Percentiles rank a stretch among this genome's conserved stretches.
These are phyloP conservation scores for Pelochelys cantorii DNA, from an alignment of 2,797 vertebrate genomes.

Conservation along the genomic window DNA sequence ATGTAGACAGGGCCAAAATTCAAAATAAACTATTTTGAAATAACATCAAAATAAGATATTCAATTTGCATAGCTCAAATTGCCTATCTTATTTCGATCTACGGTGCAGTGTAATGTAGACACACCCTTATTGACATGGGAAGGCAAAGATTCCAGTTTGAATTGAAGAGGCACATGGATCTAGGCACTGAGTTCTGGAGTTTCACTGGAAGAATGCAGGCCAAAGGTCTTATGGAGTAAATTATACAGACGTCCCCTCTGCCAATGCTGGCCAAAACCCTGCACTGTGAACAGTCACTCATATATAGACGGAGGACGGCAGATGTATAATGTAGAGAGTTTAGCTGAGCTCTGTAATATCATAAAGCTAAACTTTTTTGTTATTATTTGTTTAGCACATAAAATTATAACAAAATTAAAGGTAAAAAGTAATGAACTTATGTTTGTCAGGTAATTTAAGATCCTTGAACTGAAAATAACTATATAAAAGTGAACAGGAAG, in stretches of 20 bases:
- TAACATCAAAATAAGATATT: too few species aligned
- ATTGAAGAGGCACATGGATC: not conserved
- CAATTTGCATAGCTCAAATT: too few species aligned
- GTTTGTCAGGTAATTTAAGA: conserved; percentile 38
- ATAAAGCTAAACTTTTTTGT: not conserved
- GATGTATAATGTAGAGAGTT: not conserved
- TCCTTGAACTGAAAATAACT: conserved; percentile 15
- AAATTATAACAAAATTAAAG: not conserved
- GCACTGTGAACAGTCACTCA: fast-evolving
- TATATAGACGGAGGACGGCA: fast-evolving
- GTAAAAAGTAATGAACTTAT: not conserved
- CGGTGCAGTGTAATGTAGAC: too few species aligned
- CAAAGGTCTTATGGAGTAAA: not conserved
- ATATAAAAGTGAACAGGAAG: conserved; percentile 43
- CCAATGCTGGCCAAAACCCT: not conserved
- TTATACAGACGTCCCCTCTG: not conserved
- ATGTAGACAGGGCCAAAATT: too few species aligned
- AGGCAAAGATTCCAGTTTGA: not conserved
- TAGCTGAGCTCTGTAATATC: not conserved
- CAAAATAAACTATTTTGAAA: too few species aligned
- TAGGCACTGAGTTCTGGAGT: not conserved
- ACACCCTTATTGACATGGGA: not conserved
- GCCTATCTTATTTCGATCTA: too few species aligned
- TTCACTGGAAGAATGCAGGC: not conserved
- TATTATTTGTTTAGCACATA: too few species aligned